Evolutionary conservation across 2,797 vertebrate genomes (phyloP), one percentile per base, ranked within the genome.

Genomic region (Amazona finschi): DNA sequence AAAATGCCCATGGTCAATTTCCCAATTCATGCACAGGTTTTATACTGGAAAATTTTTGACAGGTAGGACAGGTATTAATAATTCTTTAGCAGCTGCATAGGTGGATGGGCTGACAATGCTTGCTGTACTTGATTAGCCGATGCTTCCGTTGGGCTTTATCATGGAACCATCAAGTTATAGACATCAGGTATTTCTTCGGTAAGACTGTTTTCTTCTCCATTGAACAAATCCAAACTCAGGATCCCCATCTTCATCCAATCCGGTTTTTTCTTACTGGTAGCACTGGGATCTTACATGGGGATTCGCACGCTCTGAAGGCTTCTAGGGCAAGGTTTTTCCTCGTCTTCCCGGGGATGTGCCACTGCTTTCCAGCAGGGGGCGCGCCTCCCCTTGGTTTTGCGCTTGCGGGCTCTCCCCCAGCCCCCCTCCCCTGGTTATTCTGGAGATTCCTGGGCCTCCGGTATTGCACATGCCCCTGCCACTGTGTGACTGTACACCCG

Each of bases 381-480:
- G 80, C 73, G 28, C 80, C 83, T 58, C 66, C 44, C 88, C 69
- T 44, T 39, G 8, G 15, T 72, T 60, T 90, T 27, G 12, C 20
- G 3, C 2, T 8, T 11, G 53, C 20, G 6, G 53, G 20, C 18
- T 18, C 11, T 6, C 31, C 52, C 27, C 52, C 6, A 7, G 11
- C 10, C 6, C 6, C 44, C 44, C 41, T 6, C 8, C n/a, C 14
- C n/a, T 6, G 21, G 21, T 33, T 33, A 24, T 57, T 24, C 43
- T 12, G 3, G 44, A 8, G 1, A 15, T 38, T 41, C 15, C 28
- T 14, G 8, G n/a, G 5, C 30, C 53, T 27, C 61, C 8, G 43
- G 4, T n/a, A 6, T 17, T 31, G 6, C 5, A 2, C 19, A 8
- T 2, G 12, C 3, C 2, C 7, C 18, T 2, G 9, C 7, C 3